A percentile compares a stretch with the other conserved stretches of the same genome.
Conservation (phyloP, 2,113 vertebrate genomes). For the Chaetodon auriga region DNA sequence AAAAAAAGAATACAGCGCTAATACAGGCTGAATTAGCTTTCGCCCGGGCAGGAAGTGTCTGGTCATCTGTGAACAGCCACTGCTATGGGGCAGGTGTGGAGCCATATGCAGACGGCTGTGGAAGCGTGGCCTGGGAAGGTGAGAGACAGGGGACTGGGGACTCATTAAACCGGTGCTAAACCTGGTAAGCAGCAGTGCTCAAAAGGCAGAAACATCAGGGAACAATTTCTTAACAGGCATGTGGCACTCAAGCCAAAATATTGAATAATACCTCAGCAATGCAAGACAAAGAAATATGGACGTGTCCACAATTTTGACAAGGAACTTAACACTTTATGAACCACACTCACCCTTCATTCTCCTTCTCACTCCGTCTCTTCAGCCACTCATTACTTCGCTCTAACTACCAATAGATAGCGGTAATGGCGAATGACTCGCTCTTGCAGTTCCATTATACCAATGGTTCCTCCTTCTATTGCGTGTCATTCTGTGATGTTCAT, state of each 20-base stretch:
- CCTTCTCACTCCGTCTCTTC: slow-evolving; percentile 28
- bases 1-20: slow-evolving; percentile 12
- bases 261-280: neutral
- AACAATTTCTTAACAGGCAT: slow-evolving; percentile 8
- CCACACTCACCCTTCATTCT: neutral
- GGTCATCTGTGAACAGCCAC: slow-evolving; percentile 91
- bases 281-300: slow-evolving; percentile 5
- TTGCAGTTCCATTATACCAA: slow-evolving; percentile 71
- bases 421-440: slow-evolving; percentile 64
- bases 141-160: slow-evolving; percentile 43
- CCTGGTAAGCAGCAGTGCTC: slow-evolving; percentile 49
- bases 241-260: slow-evolving; percentile 29
- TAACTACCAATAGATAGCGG: slow-evolving; percentile 62
- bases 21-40: slow-evolving; percentile 1
- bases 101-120: slow-evolving; percentile 75
- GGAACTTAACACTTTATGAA: neutral
- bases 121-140: slow-evolving; percentile 26
- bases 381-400: slow-evolving; percentile 23
- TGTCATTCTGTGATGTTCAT: slow-evolving; percentile 70
- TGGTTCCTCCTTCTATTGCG: slow-evolving; percentile 69
- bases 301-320: slow-evolving; percentile 14
- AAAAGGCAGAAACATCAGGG: slow-evolving; percentile 15
- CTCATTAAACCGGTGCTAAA: slow-evolving; percentile 59
- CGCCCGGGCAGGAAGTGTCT: slow-evolving; percentile 70
- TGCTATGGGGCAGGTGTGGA: slow-evolving; percentile 86